phyloP scores from a whole-genome alignment of 2,888 invertebrate genomes.

The Idaea biselata region DNA sequence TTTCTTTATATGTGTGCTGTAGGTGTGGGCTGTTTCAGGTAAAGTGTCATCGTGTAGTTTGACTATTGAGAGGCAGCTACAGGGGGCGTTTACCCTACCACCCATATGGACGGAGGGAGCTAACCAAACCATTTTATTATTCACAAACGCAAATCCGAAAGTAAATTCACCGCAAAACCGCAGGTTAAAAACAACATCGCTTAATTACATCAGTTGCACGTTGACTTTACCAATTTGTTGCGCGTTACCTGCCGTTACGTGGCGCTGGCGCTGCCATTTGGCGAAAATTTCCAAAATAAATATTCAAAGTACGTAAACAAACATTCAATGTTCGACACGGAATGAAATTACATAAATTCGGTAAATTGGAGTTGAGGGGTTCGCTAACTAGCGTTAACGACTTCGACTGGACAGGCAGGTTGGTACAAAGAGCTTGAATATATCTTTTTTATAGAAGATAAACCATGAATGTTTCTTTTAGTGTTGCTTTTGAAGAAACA shows the following conservation, averaged over 20 bases:
- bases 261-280: slow-evolving; percentile 7
- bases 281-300: slow-evolving; percentile 44
- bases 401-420: not conserved
- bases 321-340: slow-evolving; percentile 28
- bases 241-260: slow-evolving; percentile 8
- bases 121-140: not conserved
- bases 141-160: slow-evolving; percentile 9
- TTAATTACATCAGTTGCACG: slow-evolving; percentile 44
- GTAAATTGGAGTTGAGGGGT: slow-evolving; percentile 25
- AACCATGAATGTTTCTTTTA: not conserved
- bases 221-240: slow-evolving; percentile 39
- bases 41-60: too few relatives aligned
- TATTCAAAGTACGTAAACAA: slow-evolving; percentile 37
- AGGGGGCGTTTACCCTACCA: too few relatives aligned
- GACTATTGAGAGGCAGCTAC: too few relatives aligned
- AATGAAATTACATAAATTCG: slow-evolving; percentile 41
- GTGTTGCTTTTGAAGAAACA: too few relatives aligned
- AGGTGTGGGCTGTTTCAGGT: too few relatives aligned
- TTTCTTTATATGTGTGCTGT: too few relatives aligned
- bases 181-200: slow-evolving; percentile 26
- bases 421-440: not conserved
- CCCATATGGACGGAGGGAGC: not conserved
- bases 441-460: not conserved
- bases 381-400: not conserved
- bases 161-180: slow-evolving; percentile 12